Base-by-base conservation (phyloP, 2,888 invertebrate genomes). In the Heliconius ismenius region DNA sequence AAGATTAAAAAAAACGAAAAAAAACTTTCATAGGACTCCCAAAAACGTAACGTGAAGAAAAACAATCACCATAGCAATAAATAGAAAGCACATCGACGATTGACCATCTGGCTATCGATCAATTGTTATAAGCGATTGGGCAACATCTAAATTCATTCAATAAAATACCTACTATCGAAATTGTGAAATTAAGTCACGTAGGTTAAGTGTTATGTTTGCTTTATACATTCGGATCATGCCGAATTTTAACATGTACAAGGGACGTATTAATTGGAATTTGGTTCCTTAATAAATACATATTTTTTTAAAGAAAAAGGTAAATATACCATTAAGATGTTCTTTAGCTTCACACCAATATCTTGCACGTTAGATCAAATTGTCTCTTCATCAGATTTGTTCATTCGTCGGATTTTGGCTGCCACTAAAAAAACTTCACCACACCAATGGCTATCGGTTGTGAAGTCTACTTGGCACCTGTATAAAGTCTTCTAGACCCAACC, bases 161-260 rank as follows among this genome's bases (percentile, higher is more conserved):
- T 77, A 67, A 26, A 49, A 54, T 70, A 64, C 28, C 28, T 65
- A 39, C 21, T 15, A 63, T 62, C 43, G n/a, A 58, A 32, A 28
- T 68, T 72, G 26, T 74, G 60, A 68, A 78, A 79, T 76, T 76
- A 72, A 79, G 76, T 80, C 80, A 79, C 80, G 79, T 79, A 54
- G 39, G 58, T 74, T 21, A 62, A 49, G 49, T 62, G 73, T 39
- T 60, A 62, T 60, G 62, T 60, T 73, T 63, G 60, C 60, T 73
- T 60, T 60, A 72, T 26, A 72, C 39, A 60, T 72, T 60, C 24
- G 7, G 28, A 26, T 28, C 62, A 70, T 43, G 43, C 21, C 39
- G 43, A 63, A 73, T 60, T 62, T 43, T 73, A 62, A 62, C 11
- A 26, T 26, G 39, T 39, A n/a, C n/a, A n/a, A n/a, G 54, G 28